Conservation (phyloP, 1,140 invertebrate species). For the Musca domestica region DNA sequence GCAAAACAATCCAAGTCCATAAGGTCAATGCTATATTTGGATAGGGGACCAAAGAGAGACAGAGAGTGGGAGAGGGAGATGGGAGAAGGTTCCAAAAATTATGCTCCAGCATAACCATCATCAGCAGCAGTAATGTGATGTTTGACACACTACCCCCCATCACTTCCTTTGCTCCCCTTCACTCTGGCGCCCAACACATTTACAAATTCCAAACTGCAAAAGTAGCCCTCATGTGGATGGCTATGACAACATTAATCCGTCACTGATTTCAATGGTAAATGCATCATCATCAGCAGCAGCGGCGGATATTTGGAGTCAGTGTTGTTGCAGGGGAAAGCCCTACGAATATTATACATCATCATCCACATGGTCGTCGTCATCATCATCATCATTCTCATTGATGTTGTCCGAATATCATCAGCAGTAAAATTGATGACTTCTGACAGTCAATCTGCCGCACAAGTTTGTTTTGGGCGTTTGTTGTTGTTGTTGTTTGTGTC, state of each 20-base stretch:
- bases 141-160: not conserved
- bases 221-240: constrained; percentile 36
- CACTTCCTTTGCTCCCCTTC: not conserved
- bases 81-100: no score
- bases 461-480: not conserved
- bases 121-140: constrained; percentile 3
- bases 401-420: not conserved
- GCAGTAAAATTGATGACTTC: constrained; percentile 14
- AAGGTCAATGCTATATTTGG: no score
- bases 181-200: not conserved
- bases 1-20: no score
- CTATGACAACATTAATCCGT: constrained; percentile 23
- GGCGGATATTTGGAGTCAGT: not conserved
- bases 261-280: constrained; percentile 6
- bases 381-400: no score
- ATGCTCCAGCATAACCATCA: not conserved
- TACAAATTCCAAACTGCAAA: constrained; percentile 30
- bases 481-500: no score
- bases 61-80: no score
- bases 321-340: no score
- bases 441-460: constrained; percentile 10
- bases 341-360: no score
- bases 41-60: no score
- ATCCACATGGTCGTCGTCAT: no score
- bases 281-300: constrained; percentile 9